These are phyloP conservation scores for Benthosema pterotum DNA, from an alignment of 2,797 vertebrate genomes.

Conservation along the genomic window DNA sequence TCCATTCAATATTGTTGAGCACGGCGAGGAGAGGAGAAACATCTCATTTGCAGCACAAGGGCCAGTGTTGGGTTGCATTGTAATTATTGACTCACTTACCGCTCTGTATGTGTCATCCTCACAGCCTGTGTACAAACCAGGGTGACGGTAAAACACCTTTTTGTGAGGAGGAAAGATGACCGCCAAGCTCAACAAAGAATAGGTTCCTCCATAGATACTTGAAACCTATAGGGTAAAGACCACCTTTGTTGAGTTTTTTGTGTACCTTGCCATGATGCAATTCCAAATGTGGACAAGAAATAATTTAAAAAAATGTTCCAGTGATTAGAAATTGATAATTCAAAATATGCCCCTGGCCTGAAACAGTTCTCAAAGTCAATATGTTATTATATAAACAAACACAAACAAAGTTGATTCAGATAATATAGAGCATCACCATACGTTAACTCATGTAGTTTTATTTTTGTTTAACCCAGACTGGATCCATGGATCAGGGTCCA, in stretches of 20 bases:
- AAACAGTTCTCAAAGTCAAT: too few relatives aligned
- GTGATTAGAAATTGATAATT: too few relatives aligned
- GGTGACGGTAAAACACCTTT: constrained; percentile 61
- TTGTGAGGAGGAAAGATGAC: constrained; percentile 57
- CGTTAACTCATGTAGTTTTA: too few relatives aligned
- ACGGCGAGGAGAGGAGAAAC: constrained; percentile 48
- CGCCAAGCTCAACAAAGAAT: constrained; percentile 51
- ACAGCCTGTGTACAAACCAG: constrained; percentile 50
- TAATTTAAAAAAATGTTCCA: too few relatives aligned
- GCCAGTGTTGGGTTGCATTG: constrained; percentile 66
- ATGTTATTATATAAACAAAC: too few relatives aligned
- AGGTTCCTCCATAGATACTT: constrained; percentile 46
- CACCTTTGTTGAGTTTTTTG: constrained; percentile 4
- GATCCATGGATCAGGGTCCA: too few relatives aligned
- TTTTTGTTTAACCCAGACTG: too few relatives aligned
- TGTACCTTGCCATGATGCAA: too few relatives aligned
- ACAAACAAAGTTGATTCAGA: too few relatives aligned
- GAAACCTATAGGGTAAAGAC: constrained; percentile 49
- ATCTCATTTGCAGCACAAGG: constrained; percentile 29
- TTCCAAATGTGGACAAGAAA: too few relatives aligned
- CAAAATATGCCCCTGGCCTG: too few relatives aligned
- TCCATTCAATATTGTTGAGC: constrained; percentile 27
- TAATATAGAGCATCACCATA: too few relatives aligned
- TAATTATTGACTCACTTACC: constrained; percentile 55
- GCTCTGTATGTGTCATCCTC: constrained; percentile 26